Evolutionary conservation across 2,113 vertebrate species (phyloP), one percentile per base, ranked within the genome.

Genomic region (Myanophis thanlyinensis): DNA sequence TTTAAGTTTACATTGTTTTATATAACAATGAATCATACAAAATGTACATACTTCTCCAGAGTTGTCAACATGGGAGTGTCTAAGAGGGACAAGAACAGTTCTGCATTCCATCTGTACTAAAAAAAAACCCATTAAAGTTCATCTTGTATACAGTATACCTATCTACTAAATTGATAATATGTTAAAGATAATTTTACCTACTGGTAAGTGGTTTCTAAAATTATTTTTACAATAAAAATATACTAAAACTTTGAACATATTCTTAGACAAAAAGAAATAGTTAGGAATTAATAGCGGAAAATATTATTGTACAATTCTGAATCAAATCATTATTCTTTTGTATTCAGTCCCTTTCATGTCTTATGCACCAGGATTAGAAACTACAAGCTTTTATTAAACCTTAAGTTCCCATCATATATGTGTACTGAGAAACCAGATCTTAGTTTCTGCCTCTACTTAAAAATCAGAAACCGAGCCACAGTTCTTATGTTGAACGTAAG

Each of bases 201-300:
- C n/a, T n/a, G n/a, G n/a, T n/a, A 30, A 62, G 20, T 90, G n/a
- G 22, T 80, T 51, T n/a, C 9, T 8, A 12, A 54, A 85, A 20
- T 7, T 56, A 85, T 51, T 51, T 51, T 18, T 85, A 35, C 44
- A 53, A 22, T 46, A 85, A 91, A 80, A 85, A 91, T 91, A 47
- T 30, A 91, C 59, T 35, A 62, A 25, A 86, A 87, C 20, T 53
- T 91, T 56, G 40, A 91, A 30, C 12, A 0, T 51, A 40, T 56
- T 85, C 0, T 35, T 30, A 25, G 15, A 6, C 44, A 87, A 90
- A 84, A 89, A 67, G 4, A 40, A 12, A 25, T 0, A 6, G 30
- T 95, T 3, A 0, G 30, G 84, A 47, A 25, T 25, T 51, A 30
- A 0, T 0, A 4, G 12, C 3, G 30, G 48, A 30, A 87, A 48